Percentiles rank a stretch among this genome's conserved stretches.
phyloP scores from a whole-genome alignment of 2,888 invertebrate species.

The Cloeon dipterum region DNA sequence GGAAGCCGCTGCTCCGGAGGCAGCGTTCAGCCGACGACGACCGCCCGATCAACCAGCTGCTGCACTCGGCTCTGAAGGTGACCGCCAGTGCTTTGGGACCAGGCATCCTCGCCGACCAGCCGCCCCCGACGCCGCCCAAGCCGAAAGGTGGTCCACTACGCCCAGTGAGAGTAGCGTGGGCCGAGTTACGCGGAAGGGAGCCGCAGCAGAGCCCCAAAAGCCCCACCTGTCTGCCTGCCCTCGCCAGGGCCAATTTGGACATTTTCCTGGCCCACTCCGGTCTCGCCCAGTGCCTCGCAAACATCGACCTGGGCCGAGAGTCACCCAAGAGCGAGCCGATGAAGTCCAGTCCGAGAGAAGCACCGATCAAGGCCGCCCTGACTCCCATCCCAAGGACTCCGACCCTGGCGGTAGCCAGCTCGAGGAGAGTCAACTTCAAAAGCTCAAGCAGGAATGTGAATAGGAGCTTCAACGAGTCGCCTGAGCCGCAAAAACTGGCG shows the following conservation, averaged over 20 bases:
- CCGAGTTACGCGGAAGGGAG: neutral
- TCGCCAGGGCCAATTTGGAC: neutral
- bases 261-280: neutral
- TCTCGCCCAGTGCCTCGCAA: neutral
- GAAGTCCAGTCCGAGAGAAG: neutral
- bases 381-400: neutral
- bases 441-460: neutral
- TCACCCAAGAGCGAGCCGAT: neutral
- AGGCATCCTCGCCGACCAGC: neutral
- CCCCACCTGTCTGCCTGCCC: neutral
- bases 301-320: neutral
- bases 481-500: neutral
- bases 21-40: constrained; percentile 1
- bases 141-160: neutral
- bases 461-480: neutral
- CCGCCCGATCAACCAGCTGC: neutral
- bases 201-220: no score
- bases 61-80: neutral
- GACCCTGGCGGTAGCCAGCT: neutral
- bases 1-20: neutral
- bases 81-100: neutral
- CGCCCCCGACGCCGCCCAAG: neutral
- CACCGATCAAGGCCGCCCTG: neutral
- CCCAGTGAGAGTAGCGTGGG: neutral
- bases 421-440: neutral